phyloP scores from a whole-genome alignment of 2,113 vertebrate genomes.

The Bubo scandiacus region DNA sequence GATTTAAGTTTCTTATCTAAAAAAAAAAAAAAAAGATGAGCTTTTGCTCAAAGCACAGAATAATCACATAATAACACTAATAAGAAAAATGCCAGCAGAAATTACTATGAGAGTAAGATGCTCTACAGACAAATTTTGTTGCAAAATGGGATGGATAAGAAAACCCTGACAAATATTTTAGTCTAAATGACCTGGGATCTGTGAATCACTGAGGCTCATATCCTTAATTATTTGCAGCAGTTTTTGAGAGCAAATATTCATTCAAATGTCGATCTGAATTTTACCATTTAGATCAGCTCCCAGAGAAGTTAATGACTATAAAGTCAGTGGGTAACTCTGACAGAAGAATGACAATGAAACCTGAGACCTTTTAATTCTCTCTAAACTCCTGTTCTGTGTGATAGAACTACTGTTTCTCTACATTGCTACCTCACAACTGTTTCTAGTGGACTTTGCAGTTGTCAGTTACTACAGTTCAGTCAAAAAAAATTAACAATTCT shows the following conservation, averaged over 20 bases:
- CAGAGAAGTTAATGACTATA: neutral
- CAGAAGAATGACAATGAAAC: neutral
- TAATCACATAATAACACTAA: neutral
- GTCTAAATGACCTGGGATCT: neutral
- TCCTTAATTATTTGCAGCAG: slow-evolving; percentile 3
- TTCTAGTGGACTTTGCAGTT: neutral
- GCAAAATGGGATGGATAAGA: neutral
- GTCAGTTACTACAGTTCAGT: neutral
- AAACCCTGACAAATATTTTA: neutral
- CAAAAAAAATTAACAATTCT: neutral
- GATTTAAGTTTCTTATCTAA: neutral
- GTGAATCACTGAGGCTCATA: neutral
- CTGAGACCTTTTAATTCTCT: neutral
- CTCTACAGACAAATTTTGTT: neutral
- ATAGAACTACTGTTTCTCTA: neutral
- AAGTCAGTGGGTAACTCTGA: neutral
- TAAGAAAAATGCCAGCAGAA: neutral
- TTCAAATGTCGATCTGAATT: neutral
- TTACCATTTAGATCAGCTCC: neutral
- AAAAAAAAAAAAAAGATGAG: neutral
- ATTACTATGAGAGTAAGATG: neutral
- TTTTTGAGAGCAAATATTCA: neutral
- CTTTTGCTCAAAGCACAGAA: neutral
- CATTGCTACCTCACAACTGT: neutral
- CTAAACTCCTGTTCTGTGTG: neutral